Evolutionary conservation across 2,113 vertebrate genomes (phyloP).

Genomic region (Oreotragus oreotragus): DNA sequence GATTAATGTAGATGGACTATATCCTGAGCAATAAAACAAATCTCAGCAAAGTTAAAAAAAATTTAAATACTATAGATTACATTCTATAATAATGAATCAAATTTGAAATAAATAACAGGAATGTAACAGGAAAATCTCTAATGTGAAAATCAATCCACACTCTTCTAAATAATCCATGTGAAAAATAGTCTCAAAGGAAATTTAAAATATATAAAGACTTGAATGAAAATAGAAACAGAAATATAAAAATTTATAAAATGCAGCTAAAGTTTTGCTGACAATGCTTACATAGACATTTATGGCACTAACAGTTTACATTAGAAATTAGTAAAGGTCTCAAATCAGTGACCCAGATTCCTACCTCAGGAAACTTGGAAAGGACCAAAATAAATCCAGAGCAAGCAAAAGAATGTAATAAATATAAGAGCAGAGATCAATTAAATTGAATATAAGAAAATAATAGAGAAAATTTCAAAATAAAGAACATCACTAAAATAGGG

Average conservation of each 20-base stretch:
- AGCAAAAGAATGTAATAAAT: neutral
- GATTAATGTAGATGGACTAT: neutral
- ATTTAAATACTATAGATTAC: neutral
- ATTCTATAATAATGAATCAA: neutral
- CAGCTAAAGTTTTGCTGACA: neutral
- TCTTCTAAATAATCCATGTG: neutral
- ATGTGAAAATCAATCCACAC: neutral
- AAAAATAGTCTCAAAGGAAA: neutral
- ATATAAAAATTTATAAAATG: neutral
- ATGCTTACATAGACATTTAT: neutral
- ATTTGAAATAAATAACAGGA: neutral
- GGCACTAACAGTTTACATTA: neutral
- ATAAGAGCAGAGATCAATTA: neutral
- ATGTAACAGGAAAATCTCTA: neutral
- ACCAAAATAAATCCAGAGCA: neutral
- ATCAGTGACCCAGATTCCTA: neutral
- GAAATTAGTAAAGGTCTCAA: neutral
- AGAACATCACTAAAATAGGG: neutral
- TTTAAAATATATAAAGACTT: neutral
- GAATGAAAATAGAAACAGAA: neutral
- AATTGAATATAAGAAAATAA: neutral
- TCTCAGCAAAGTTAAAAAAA: neutral
- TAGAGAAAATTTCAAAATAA: neutral
- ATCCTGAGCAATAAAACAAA: neutral
- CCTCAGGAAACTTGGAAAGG: neutral